Base-by-base conservation (phyloP, 2,888 invertebrate species). In the Meteorus cinctellus region DNA sequence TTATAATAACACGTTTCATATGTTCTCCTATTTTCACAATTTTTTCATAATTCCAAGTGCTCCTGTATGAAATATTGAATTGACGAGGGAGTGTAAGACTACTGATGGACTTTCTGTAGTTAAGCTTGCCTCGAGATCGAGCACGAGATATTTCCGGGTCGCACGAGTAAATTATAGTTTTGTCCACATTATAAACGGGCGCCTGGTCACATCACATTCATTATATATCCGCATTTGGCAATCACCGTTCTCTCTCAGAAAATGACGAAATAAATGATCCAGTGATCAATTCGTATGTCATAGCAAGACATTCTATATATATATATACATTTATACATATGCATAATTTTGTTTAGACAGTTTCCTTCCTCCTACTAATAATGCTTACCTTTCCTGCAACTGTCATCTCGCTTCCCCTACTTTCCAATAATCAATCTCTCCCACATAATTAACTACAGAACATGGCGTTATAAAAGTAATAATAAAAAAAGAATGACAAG, bases 371-470 rank as follows among this genome's bases (percentile, higher is more conserved):
- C 41, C 36, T 24, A 31, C 6, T 24, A 27, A 41, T 41, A 29
- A n/a, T 63, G 65, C 82, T 84, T 81, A 87, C 87, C 87, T 87
- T 86, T 82, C 87, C 87, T 75, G 87, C 85, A 77, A 87, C 85
- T 78, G 87, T 87, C 87, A 87, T 86, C 77, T 81, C 78, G 78
- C 74, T 80, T 78, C 75, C 81, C 81, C 77, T 77, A 74, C 77
- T 71, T 80, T 79, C 75, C 80, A 80, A 62, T 77, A 75, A 77
- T 68, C 72, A 80, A 79, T 14, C 29, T 27, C 16, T 27, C 27
- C 31, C 62, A 62, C 62, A 62, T 62, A 62, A 62, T 62, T 31
- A 29, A 62, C 27, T 62, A 62, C n/a, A 29, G 31, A 62, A 80
- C 75, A 76, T 45, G 60, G 29, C 31, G n/a, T 41, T 36, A 41